phyloP scores from a whole-genome alignment of 2,797 vertebrate genomes.

The Epinephelus awoara region DNA sequence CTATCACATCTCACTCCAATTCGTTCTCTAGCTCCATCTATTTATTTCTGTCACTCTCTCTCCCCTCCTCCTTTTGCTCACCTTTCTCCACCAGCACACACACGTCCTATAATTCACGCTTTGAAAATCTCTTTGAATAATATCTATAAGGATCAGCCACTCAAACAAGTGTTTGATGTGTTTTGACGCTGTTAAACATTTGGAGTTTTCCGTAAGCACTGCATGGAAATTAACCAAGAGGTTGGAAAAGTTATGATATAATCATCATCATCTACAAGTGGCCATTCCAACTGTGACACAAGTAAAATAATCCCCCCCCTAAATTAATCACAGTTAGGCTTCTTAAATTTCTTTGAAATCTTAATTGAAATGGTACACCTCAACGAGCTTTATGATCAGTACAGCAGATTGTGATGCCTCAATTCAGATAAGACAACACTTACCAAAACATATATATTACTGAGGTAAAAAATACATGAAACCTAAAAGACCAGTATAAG shows the following conservation, averaged over 20 bases:
- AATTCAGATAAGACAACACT: no score
- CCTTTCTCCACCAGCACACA: conserved; percentile 15
- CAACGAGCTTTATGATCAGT: no score
- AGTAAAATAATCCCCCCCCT: neutral
- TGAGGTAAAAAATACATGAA: no score
- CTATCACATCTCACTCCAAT: conserved; percentile 52
- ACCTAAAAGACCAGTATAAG: no score
- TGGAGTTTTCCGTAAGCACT: conserved; percentile 9
- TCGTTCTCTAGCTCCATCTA: conserved; percentile 24
- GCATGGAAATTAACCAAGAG: neutral
- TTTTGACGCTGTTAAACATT: conserved; percentile 27
- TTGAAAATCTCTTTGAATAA: conserved; percentile 25
- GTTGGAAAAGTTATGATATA: neutral
- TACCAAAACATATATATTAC: no score
- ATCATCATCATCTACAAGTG: neutral
- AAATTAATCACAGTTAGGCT: neutral
- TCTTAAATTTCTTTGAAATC: neutral
- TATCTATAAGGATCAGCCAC: conserved; percentile 19
- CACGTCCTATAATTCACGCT: conserved; percentile 17
- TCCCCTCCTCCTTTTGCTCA: conserved; percentile 8
- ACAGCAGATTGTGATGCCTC: no score
- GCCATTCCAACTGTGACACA: neutral
- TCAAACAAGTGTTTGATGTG: conserved; percentile 26
- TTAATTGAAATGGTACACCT: neutral
- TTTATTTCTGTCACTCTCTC: conserved; percentile 38